Conservation (phyloP, 2,888 invertebrate genomes). For the Phaonia tiefii region DNA sequence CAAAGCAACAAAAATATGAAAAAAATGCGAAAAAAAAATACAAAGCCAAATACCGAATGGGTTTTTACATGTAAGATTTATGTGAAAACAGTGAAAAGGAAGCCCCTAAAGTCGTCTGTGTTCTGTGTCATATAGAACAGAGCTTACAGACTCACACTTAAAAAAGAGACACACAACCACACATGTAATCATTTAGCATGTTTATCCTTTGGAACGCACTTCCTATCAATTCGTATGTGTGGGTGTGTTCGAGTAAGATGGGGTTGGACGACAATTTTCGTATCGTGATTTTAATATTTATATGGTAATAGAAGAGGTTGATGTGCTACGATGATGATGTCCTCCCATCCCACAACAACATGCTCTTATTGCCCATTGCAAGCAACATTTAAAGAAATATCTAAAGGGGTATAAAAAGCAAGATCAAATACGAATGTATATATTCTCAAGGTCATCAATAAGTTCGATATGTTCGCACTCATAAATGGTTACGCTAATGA, state of each 20-base stretch:
- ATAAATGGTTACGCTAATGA: not conserved
- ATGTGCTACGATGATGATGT: not conserved
- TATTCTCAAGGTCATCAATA: constrained; percentile 23
- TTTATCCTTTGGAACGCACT: constrained; percentile 4
- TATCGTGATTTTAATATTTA: not conserved
- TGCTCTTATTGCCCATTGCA: not conserved
- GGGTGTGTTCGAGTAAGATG: not conserved
- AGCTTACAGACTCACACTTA: not conserved
- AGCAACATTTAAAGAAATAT: not conserved
- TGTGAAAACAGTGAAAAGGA: constrained; percentile 68
- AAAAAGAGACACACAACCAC: not conserved
- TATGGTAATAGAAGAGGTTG: not conserved
- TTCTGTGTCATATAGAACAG: constrained; percentile 53
- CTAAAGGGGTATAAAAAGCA: not conserved
- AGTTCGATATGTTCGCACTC: not conserved
- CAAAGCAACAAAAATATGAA: not conserved
- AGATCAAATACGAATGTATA: not conserved
- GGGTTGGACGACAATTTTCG: not conserved
- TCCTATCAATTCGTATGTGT: not conserved
- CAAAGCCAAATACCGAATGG: constrained; percentile 37
- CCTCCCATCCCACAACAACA: not conserved
- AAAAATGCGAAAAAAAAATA: too few species aligned
- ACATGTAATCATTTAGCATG: constrained; percentile 15
- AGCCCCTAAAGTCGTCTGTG: constrained; percentile 68
- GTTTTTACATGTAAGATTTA: constrained; percentile 66